phyloP scores from a whole-genome alignment of 1,140 invertebrate species.

The Aphis craccivora region DNA sequence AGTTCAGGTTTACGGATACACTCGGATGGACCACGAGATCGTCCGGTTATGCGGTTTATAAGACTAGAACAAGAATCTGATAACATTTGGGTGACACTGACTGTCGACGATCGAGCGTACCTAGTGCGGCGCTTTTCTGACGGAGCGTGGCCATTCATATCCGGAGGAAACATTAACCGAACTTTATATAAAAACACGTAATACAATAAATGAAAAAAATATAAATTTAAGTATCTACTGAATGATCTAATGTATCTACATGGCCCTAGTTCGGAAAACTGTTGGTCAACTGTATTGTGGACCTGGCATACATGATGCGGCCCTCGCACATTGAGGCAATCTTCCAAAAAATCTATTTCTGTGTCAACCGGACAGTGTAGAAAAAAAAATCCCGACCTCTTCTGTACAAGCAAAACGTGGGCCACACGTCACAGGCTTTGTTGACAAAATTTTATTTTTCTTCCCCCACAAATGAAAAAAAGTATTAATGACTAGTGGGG shows the following conservation, averaged over 20 bases:
- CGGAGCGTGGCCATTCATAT: conserved; percentile 41
- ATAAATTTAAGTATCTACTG: not conserved
- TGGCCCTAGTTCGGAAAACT: conserved; percentile 48
- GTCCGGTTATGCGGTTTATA: conserved; percentile 77
- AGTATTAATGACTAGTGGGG: not conserved
- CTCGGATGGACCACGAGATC: conserved; percentile 74
- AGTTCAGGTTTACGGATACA: conserved; percentile 57
- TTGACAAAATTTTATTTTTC: conserved; percentile 42
- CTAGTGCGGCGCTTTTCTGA: conserved; percentile 64
- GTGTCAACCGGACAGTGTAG: conserved; percentile 47
- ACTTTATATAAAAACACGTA: conserved; percentile 31
- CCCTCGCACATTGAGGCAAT: conserved; percentile 51
- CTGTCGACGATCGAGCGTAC: conserved; percentile 78
- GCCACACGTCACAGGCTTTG: conserved; percentile 45
- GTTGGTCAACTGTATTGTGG: conserved; percentile 53
- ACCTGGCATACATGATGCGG: conserved; percentile 48
- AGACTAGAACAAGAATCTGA: conserved; percentile 84
- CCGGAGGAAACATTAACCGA: conserved; percentile 48
- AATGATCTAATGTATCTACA: conserved; percentile 51
- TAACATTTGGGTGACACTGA: conserved; percentile 82
- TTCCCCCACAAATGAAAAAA: conserved; percentile 31
- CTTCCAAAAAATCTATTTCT: conserved; percentile 57
- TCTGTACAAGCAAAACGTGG: conserved; percentile 43
- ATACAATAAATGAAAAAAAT: conserved; percentile 21
- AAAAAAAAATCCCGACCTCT: conserved; percentile 50